Evolutionary conservation across 2,113 vertebrate species (phyloP), one percentile per base, ranked within the genome.

Genomic region (Butorides virescens): DNA sequence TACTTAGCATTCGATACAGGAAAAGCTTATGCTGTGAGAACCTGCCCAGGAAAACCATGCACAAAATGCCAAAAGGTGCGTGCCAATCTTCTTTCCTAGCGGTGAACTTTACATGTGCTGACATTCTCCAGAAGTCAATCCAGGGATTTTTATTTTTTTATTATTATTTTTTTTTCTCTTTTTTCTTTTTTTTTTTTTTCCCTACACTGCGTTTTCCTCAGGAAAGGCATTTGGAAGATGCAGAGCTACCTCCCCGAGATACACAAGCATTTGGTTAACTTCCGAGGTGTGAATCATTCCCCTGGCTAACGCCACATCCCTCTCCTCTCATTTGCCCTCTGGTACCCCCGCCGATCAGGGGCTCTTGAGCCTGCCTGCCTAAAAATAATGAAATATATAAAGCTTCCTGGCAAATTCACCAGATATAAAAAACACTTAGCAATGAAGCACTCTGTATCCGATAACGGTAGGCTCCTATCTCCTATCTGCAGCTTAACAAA

Each of bases 381-480:
- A 93, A 95, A 97, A 97, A 95, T 94, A 87, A 76, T 95, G 86
- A 90, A 93, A 97, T 89, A 95, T 95, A 87, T 95, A 94, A 84
- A 44, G 11, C 65, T 97, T 96, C 73, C 88, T 79, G 59, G 70
- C 72, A 88, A 89, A 92, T 95, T 49, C 90, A 88, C 22, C 90
- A 93, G 88, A 56, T 85, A 70, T 9, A 70, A 83, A 88, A 88
- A 76, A n/a, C 79, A 46, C 92, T 97, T 90, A 53, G 59, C 92
- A 59, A 42, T 49, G 73, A 92, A 95, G 83, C 29, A 55, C 73
- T 90, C 72, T 0, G 16, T 36, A 81, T 90, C 37, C 0, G 29
- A 87, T 91, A 91, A 94, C 72, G 50, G 62, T 77, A 87, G 85
- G 66, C 56, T 94, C 68, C 92, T 92, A 61, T 78, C 77, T 92